These are phyloP conservation scores for Aselliscus stoliczkanus DNA, from an alignment of 2,797 vertebrate species.

Conservation along the genomic window DNA sequence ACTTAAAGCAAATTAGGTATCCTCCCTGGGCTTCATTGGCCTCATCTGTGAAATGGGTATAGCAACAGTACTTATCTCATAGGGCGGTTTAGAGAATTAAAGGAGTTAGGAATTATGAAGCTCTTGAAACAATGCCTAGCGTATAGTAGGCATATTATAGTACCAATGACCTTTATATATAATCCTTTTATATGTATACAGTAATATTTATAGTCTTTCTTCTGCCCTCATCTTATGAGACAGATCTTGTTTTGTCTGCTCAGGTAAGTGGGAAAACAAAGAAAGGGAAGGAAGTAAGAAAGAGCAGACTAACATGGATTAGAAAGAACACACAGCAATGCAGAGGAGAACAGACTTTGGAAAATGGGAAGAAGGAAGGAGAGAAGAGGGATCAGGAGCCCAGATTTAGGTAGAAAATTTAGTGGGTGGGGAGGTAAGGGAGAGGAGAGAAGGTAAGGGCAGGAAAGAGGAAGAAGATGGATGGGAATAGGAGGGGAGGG, in stretches of 20 bases:
- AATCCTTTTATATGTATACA: not conserved
- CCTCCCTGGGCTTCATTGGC: not conserved
- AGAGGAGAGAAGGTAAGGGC: not conserved
- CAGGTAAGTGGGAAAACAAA: not conserved
- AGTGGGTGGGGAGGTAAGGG: not conserved
- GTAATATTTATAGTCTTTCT: not conserved
- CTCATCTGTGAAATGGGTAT: not conserved
- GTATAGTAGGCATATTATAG: not conserved
- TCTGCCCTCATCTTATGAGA: not conserved
- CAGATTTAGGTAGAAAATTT: not conserved
- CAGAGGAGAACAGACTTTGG: not conserved
- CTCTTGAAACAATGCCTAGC: not conserved
- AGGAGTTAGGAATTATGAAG: not conserved
- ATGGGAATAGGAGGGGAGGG: rapidly evolving
- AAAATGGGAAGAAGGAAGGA: not conserved
- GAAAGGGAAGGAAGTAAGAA: not conserved
- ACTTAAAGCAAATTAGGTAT: not conserved
- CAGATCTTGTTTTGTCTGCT: not conserved
- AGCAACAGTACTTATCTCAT: not conserved
- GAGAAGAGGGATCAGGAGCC: not conserved
- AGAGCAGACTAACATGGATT: not conserved
- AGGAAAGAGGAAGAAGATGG: not conserved
- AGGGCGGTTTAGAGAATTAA: not conserved
- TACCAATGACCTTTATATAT: not conserved
- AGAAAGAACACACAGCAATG: not conserved